phyloP scores from a whole-genome alignment of 2,888 invertebrate genomes.

The Elgonia sp. region DNA sequence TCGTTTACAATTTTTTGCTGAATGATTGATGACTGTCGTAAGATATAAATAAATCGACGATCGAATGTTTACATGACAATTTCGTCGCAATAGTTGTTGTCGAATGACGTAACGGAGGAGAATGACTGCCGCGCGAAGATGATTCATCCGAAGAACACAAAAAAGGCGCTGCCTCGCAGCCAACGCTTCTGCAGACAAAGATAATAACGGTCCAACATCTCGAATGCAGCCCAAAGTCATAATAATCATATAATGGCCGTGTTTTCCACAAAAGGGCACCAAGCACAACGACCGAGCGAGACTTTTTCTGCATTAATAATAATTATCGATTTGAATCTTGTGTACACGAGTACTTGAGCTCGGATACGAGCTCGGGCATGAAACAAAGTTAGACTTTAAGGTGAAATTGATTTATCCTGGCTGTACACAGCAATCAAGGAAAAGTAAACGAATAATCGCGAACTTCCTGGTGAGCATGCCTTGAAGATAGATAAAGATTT shows the following conservation, averaged over 20 bases:
- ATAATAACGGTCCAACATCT: constrained; percentile 68
- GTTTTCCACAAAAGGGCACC: constrained; percentile 46
- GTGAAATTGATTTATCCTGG: constrained; percentile 41
- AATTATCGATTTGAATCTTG: constrained; percentile 1
- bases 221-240: constrained; percentile 17
- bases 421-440: constrained; percentile 33
- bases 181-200: constrained; percentile 66
- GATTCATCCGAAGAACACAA: constrained; percentile 67
- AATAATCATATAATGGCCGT: constrained; percentile 10
- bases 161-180: constrained; percentile 51
- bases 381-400: constrained; percentile 29
- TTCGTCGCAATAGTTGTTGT: constrained; percentile 57
- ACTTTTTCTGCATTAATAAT: not conserved
- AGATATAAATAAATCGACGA: constrained; percentile 39
- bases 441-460: constrained; percentile 39
- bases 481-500: constrained; percentile 19
- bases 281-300: constrained; percentile 1
- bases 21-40: not conserved
- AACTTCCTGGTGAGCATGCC: constrained; percentile 36
- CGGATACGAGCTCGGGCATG: not conserved
- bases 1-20: not conserved
- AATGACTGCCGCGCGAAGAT: constrained; percentile 69
- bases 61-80: constrained; percentile 41
- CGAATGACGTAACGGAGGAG: constrained; percentile 63
- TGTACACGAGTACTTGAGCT: not conserved